Percentiles rank a stretch among this genome's conserved stretches.
Conservation (phyloP, 2,113 vertebrate species). For the Symphodus melops region DNA sequence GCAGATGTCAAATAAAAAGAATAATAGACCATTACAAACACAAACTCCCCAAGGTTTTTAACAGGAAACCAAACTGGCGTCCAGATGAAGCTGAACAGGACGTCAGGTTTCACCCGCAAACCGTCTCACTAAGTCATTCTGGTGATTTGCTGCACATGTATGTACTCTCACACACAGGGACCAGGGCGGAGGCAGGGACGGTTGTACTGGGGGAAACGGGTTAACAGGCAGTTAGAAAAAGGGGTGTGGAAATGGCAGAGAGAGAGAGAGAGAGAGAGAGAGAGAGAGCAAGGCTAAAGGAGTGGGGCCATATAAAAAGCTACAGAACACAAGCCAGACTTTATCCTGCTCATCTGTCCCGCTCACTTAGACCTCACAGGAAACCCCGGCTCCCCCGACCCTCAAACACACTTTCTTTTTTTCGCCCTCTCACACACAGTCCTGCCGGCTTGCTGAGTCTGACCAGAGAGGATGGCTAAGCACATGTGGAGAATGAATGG, state of each 20-base stretch:
- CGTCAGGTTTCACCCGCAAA: neutral
- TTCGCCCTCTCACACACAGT: conserved; percentile 37
- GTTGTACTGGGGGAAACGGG: conserved; percentile 59
- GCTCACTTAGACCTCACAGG: conserved; percentile 75
- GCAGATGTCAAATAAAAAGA: too few relatives aligned
- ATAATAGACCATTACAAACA: too few relatives aligned
- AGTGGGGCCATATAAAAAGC: conserved; percentile 80
- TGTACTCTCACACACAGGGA: conserved; percentile 25
- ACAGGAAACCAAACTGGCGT: conserved; percentile 3
- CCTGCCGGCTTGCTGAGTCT: conserved; percentile 29
- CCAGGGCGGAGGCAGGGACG: conserved; percentile 46
- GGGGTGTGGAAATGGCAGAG: conserved; percentile 71
- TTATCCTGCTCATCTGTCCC: conserved; percentile 78
- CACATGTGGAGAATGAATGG: conserved; percentile 81
- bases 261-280: conserved; percentile 40
- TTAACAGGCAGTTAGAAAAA: conserved; percentile 65
- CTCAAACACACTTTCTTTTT: conserved; percentile 21
- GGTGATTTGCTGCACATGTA: conserved; percentile 22
- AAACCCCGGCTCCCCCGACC: conserved; percentile 62
- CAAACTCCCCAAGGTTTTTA: neutral
- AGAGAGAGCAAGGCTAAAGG: conserved; percentile 54
- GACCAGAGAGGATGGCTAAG: conserved; percentile 67
- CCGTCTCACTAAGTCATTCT: conserved; percentile 27
- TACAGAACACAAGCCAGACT: conserved; percentile 74
- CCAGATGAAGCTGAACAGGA: conserved; percentile 26